Evolutionary conservation across 2,888 invertebrate species (phyloP), one percentile per base, ranked within the genome.

Genomic region (Phortica okadai): DNA sequence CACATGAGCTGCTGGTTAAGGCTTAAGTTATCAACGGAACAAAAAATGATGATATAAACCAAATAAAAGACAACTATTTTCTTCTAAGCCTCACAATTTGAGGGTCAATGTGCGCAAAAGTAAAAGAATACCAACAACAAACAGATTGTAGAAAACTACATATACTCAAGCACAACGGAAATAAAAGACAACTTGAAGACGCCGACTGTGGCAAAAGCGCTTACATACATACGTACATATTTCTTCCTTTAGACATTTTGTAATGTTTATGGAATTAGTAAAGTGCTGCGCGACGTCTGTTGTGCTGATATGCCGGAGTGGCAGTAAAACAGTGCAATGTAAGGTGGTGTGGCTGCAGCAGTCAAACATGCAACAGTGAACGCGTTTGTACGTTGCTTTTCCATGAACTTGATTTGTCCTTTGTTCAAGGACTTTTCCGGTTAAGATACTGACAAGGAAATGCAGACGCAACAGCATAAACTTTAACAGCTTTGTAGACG

Each of bases 331-430:
- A 25, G 14, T 58, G 64, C 14, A 25, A 66, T 73, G 76, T 25
- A 6, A 73, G 74, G 58, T 70, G 62, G 70, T 64, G 41, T 41
- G 42, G 70, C 44, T 73, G 77, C 56, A 54, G 74, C 21, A 21
- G 73, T 59, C 21, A 21, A 62, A 6, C 62, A 62, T 7, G 62
- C 67, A 67, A 77, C 77, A 76, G 78, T 76, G 62, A 62, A 10
- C 45, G 42, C 70, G 70, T 62, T 59, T 33, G 62, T 62, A 66
- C 66, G 25, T 66, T 80, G 79, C 80, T 79, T 82, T 81, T 80
- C 88, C 82, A 81, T 88, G 89, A 88, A 88, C 89, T 90, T 90
- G 89, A 89, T 89, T 89, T 90, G 90, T 89, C 90, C 90, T 90
- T 87, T 83, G 86, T 83, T 84, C 89, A 90, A 90, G 90, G 90